Conservation (phyloP, 2,888 invertebrate genomes). For the Trichopoda pennipes region DNA sequence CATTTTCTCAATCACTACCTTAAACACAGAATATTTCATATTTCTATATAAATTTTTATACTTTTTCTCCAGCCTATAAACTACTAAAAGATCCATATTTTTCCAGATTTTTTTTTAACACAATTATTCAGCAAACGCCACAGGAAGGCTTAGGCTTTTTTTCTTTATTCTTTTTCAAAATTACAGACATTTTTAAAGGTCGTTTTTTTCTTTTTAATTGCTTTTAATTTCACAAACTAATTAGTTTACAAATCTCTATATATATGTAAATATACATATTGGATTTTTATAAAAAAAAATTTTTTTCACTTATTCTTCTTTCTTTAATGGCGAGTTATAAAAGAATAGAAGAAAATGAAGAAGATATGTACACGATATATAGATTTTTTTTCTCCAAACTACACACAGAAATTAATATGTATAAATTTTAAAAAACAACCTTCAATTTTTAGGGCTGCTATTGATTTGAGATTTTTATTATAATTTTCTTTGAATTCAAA, state of each 20-base stretch:
- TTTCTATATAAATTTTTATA: neutral
- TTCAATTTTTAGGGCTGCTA: slow-evolving; percentile 19
- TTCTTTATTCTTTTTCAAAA: slow-evolving; percentile 2
- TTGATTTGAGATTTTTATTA: slow-evolving; percentile 15
- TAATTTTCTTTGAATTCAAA: slow-evolving; percentile 69
- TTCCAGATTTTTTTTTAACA: neutral
- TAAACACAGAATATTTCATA: neutral
- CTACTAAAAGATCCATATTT: neutral
- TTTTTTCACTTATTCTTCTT: slow-evolving; percentile 30
- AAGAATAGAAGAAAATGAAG: slow-evolving; percentile 25
- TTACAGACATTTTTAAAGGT: slow-evolving; percentile 38
- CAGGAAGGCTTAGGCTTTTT: neutral
- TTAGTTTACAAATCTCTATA: neutral
- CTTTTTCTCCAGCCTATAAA: neutral
- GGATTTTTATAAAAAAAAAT: neutral
- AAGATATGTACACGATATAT: slow-evolving; percentile 24
- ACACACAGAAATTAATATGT: neutral
- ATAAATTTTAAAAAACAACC: slow-evolving; percentile 12
- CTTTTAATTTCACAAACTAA: neutral
- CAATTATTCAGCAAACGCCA: neutral
- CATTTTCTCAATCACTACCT: slow-evolving; percentile 3
- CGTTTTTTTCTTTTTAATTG: slow-evolving; percentile 7
- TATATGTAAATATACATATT: too few relatives aligned
- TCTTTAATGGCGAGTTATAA: slow-evolving; percentile 15
- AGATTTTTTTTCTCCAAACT: slow-evolving; percentile 39